Evolutionary conservation across 1,140 invertebrate species (phyloP).

Genomic region (Paramacrobiotus metropolitanus): DNA sequence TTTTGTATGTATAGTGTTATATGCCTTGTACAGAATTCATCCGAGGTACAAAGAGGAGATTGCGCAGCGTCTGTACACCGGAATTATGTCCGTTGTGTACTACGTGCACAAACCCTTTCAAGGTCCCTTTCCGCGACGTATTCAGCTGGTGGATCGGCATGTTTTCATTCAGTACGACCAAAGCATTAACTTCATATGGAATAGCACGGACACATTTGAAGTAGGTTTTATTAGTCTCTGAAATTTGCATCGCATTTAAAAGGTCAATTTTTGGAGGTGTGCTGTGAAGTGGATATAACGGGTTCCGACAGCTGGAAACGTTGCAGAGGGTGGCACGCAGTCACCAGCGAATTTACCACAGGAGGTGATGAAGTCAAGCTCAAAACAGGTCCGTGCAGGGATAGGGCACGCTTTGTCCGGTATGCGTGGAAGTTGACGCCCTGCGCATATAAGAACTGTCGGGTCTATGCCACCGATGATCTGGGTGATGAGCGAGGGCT

Average conservation of each 20-base stretch:
- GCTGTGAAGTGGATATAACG: too few species aligned
- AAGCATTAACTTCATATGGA: not conserved
- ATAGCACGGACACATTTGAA: not conserved
- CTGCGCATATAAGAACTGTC: conserved; percentile 16
- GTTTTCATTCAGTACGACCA: not conserved
- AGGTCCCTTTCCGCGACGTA: not conserved
- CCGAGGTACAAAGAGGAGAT: not conserved
- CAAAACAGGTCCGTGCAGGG: not conserved
- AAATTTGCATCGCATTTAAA: not conserved
- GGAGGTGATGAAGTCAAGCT: too few species aligned
- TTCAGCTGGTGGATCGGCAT: not conserved
- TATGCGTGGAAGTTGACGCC: conserved; percentile 18
- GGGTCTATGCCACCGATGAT: conserved; percentile 14
- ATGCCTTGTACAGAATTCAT: not conserved
- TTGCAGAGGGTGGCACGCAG: not conserved
- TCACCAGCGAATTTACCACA: too few species aligned
- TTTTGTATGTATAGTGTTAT: not conserved
- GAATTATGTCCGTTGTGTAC: not conserved
- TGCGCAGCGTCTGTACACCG: not conserved
- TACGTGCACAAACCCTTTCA: not conserved
- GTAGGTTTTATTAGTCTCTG: not conserved
- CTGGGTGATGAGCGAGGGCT: not conserved
- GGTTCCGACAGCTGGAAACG: not conserved
- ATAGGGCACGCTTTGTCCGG: conserved; percentile 10
- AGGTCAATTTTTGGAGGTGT: too few species aligned